Evolutionary conservation across 2,888 invertebrate genomes (phyloP).

Genomic region (Onthophagus sagittarius): DNA sequence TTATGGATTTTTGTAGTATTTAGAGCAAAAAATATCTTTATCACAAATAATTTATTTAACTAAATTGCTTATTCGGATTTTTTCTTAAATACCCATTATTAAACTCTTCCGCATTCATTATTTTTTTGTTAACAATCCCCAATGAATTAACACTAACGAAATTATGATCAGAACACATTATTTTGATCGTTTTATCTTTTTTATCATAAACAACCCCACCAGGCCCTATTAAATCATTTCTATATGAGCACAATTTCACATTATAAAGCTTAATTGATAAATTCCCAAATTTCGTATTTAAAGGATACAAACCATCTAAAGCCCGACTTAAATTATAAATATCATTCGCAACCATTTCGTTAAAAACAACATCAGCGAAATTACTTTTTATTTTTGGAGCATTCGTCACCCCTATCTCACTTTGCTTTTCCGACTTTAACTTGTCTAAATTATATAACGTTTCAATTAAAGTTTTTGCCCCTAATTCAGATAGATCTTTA

Average conservation of each 20-base stretch:
- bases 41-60: slow-evolving; percentile 34
- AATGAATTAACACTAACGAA: slow-evolving; percentile 64
- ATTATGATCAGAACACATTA: slow-evolving; percentile 63
- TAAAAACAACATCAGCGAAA: slow-evolving; percentile 65
- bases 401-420: slow-evolving; percentile 60
- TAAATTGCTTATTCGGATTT: slow-evolving; percentile 43
- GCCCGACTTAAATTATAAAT: slow-evolving; percentile 72
- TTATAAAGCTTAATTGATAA: slow-evolving; percentile 61
- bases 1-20: too few species aligned
- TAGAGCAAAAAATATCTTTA: too few species aligned
- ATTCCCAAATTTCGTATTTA: slow-evolving; percentile 60
- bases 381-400: slow-evolving; percentile 69
- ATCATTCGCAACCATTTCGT: slow-evolving; percentile 57
- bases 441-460: slow-evolving; percentile 59
- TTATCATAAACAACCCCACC: slow-evolving; percentile 63
- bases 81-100: slow-evolving; percentile 78
- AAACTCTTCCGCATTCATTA: slow-evolving; percentile 77
- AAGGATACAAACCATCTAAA: slow-evolving; percentile 59
- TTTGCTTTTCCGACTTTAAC: slow-evolving; percentile 59
- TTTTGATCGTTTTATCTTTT: slow-evolving; percentile 55
- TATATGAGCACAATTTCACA: slow-evolving; percentile 32
- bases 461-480: slow-evolving; percentile 64
- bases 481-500: slow-evolving; percentile 60
- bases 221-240: slow-evolving; percentile 23
- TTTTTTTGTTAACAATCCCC: slow-evolving; percentile 63